Percentiles rank a stretch among this genome's conserved stretches.
Evolutionary conservation across 53 echinoderm and acorn worm species (phyloP).

Genomic region (Echinometra lucunter): DNA sequence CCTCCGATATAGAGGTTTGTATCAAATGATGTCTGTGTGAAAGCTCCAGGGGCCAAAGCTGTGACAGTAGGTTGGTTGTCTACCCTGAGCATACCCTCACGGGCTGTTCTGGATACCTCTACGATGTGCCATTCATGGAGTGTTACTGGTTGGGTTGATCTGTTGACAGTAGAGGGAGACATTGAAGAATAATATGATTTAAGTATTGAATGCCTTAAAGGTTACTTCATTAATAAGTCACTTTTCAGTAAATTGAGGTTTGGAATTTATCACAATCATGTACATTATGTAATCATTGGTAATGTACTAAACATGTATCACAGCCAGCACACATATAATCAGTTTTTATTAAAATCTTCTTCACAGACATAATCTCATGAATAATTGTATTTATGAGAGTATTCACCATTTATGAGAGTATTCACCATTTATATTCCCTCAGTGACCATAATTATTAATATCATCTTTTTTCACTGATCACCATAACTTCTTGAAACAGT

Average conservation of each 20-base stretch:
- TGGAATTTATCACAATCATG: too few species aligned
- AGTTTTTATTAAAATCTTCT: too few species aligned
- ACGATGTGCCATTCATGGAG: slow-evolving; percentile 92
- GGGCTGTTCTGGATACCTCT: slow-evolving; percentile 84
- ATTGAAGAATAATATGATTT: neutral
- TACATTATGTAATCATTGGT: too few species aligned
- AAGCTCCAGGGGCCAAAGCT: slow-evolving; percentile 88
- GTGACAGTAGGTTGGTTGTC: slow-evolving; percentile 81
- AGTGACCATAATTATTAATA: too few species aligned
- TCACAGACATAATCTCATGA: too few species aligned
- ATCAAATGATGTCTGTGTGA: slow-evolving; percentile 90
- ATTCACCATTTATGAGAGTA: too few species aligned
- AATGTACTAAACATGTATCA: too few species aligned
- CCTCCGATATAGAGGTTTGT: slow-evolving; percentile 93
- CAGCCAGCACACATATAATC: too few species aligned
- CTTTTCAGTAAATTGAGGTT: neutral
- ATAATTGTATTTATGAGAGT: too few species aligned
- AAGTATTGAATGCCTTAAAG: neutral
- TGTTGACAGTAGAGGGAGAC: slow-evolving; percentile 15
- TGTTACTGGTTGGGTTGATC: slow-evolving; percentile 81
- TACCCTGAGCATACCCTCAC: slow-evolving; percentile 88
- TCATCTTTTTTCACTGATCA: too few species aligned
- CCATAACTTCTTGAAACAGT: neutral
- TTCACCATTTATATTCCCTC: too few species aligned
- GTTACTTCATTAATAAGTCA: neutral